Conservation (phyloP, 2,888 invertebrate species). For the Mythimna albipuncta region DNA sequence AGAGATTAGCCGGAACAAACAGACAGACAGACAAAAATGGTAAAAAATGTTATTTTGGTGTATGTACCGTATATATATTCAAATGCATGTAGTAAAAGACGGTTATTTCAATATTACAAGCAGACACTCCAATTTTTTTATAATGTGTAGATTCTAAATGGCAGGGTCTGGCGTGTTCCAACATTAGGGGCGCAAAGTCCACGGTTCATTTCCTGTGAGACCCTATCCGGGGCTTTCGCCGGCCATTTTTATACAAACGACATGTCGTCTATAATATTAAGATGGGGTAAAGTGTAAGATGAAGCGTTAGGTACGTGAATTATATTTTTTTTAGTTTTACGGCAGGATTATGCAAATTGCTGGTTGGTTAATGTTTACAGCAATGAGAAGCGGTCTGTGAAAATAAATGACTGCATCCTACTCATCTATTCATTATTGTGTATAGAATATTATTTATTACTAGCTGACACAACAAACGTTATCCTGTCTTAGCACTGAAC, state of each 20-base stretch:
- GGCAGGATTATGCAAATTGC: neutral
- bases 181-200: slow-evolving; percentile 69
- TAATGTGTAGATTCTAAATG: slow-evolving; percentile 40
- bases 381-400: neutral
- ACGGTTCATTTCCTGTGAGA: slow-evolving; percentile 77
- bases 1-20: too few relatives aligned
- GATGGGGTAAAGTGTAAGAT: slow-evolving; percentile 52
- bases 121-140: too few relatives aligned
- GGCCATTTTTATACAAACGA: slow-evolving; percentile 73
- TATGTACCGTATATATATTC: too few relatives aligned
- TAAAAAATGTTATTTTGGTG: too few relatives aligned
- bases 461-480: too few relatives aligned
- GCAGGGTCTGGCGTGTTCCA: slow-evolving; percentile 43
- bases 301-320: slow-evolving; percentile 33
- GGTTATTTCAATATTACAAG: too few relatives aligned
- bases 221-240: slow-evolving; percentile 63
- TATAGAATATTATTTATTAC: too few relatives aligned
- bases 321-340: neutral
- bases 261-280: slow-evolving; percentile 69
- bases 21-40: too few relatives aligned
- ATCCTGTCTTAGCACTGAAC: too few relatives aligned
- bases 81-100: too few relatives aligned
- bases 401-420: neutral
- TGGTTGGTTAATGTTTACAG: neutral
- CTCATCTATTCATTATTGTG: neutral